These are phyloP conservation scores for Urocitellus parryii DNA, from an alignment of 2,113 vertebrate species.

Conservation along the genomic window DNA sequence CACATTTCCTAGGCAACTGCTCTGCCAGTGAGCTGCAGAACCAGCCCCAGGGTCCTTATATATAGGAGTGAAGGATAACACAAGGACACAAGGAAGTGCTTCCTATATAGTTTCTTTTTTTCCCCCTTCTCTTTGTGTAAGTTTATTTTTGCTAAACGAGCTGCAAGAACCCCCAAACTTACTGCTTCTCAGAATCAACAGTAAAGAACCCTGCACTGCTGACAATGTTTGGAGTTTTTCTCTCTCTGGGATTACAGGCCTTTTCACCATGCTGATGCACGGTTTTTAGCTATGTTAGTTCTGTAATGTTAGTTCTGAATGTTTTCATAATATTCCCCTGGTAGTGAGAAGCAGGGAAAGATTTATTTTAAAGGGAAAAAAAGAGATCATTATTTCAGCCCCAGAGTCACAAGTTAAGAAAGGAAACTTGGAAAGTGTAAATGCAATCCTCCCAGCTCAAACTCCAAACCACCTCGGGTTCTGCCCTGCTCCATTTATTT, in stretches of 20 bases:
- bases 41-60: not conserved
- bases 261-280: constrained; percentile 79
- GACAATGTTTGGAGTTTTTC: constrained; percentile 69
- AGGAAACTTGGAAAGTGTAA: constrained; percentile 73
- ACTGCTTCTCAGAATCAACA: constrained; percentile 71
- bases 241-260: constrained; percentile 66
- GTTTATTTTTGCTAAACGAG: constrained; percentile 74
- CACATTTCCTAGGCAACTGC: no score
- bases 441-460: constrained; percentile 65
- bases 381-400: constrained; percentile 82
- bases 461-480: constrained; percentile 58
- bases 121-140: not conserved
- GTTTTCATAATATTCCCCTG: constrained; percentile 82
- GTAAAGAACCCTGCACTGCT: constrained; percentile 64
- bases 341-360: constrained; percentile 75
- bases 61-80: not conserved
- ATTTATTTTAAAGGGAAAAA: constrained; percentile 81
- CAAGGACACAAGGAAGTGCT: not conserved
- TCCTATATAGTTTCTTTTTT: not conserved
- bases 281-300: constrained; percentile 77
- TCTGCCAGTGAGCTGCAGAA: no score
- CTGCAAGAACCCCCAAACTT: constrained; percentile 52
- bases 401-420: constrained; percentile 79
- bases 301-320: constrained; percentile 82
- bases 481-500: constrained; percentile 70